Conservation (phyloP, 2,797 vertebrate species). For the Mus minutoides region DNA sequence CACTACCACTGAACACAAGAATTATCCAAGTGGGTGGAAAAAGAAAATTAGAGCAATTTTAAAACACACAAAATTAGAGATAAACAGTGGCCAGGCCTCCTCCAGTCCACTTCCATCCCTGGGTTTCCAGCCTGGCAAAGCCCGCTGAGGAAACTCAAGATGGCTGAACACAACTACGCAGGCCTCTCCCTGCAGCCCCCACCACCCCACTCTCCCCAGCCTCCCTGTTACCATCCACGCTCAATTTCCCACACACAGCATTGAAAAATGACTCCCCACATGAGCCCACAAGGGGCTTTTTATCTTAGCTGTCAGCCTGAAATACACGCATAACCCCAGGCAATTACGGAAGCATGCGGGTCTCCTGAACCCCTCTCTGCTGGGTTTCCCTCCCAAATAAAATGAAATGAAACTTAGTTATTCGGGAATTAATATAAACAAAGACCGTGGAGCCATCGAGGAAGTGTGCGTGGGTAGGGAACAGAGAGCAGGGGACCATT, state of each 20-base stretch:
- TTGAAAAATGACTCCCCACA: conserved; percentile 68
- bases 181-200: neutral
- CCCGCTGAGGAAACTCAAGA: neutral
- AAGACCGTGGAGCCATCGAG: conserved; percentile 74
- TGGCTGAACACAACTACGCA: neutral
- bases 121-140: neutral
- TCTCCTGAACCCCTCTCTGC: conserved; percentile 83
- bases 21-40: conserved; percentile 75
- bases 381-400: conserved; percentile 84
- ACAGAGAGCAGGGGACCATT: neutral
- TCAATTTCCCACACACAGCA: conserved; percentile 81
- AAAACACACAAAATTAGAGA: conserved; percentile 3
- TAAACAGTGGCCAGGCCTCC: neutral
- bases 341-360: conserved; percentile 83
- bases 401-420: conserved; percentile 86
- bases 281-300: conserved; percentile 76
- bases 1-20: conserved; percentile 58
- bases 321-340: conserved; percentile 77
- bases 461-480: neutral
- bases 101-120: neutral
- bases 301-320: conserved; percentile 81
- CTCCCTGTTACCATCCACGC: conserved; percentile 39
- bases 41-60: conserved; percentile 66
- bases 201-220: conserved; percentile 7
- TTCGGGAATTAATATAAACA: conserved; percentile 85